Evolutionary conservation across 2,888 invertebrate genomes (phyloP).

Genomic region (Xylocampa areola): DNA sequence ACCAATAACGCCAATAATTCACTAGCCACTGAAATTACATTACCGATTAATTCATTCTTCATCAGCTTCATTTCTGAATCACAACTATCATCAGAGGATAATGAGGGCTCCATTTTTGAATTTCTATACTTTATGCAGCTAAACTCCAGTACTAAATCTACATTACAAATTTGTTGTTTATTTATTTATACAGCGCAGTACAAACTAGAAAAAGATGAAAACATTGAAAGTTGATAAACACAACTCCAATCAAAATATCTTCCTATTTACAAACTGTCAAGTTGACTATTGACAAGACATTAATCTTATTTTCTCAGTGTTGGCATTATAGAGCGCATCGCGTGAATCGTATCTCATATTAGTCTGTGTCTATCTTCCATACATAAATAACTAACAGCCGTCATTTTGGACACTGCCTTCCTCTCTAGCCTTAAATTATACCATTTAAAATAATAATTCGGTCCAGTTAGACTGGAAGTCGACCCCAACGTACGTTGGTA

Average conservation of each 20-base stretch:
- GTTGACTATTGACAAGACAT: slow-evolving; percentile 2
- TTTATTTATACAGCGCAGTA: neutral
- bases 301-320: neutral
- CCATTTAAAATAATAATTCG: too few relatives aligned
- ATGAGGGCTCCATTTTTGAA: slow-evolving; percentile 62
- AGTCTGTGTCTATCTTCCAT: too few relatives aligned
- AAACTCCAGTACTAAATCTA: slow-evolving; percentile 12
- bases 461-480: too few relatives aligned
- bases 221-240: slow-evolving; percentile 41
- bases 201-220: slow-evolving; percentile 22
- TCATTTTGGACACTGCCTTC: too few relatives aligned
- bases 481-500: too few relatives aligned
- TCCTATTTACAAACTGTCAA: slow-evolving; percentile 49
- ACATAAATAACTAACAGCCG: too few relatives aligned
- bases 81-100: slow-evolving; percentile 83
- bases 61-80: slow-evolving; percentile 82
- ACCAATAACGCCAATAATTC: too few relatives aligned
- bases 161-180: slow-evolving; percentile 19
- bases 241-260: slow-evolving; percentile 24
- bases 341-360: too few relatives aligned
- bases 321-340: too few relatives aligned
- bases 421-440: too few relatives aligned
- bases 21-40: neutral
- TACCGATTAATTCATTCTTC: slow-evolving; percentile 82
- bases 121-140: slow-evolving; percentile 13